Evolutionary conservation across 2,888 invertebrate genomes (phyloP), one percentile per base, ranked within the genome.

Genomic region (Scaptomyza tumidula): DNA sequence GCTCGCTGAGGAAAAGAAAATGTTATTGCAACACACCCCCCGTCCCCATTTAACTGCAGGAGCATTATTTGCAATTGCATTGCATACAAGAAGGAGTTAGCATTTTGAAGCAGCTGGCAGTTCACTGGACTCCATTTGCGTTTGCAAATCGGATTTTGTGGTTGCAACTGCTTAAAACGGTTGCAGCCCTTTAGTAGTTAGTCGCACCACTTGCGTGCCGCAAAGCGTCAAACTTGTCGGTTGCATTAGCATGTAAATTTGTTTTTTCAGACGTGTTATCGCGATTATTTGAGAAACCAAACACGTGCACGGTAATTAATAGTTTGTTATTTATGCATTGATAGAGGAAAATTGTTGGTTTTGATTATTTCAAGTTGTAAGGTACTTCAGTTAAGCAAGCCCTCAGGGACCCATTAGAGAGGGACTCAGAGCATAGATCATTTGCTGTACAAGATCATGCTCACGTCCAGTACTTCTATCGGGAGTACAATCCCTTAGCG

Each of bases 371-470:
- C 4, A 24, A 24, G 24, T 24, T 2, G 24, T 6, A 6, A 14
- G 14, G 9, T 27, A 6, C 16, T 29, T 4, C 7, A 52, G 11
- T 14, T 16, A 9, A 0, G 19, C 1, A 0, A n/a, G 13, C 1
- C 13, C 24, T 3, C 3, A 1, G 3, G 9, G 6, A 2, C n/a
- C 1, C 53, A 67, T 41, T 3, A 78, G 19, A 0, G 75, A 75
- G 0, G 75, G 63, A n/a, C 75, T 78, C 13, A 75, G 9, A 0
- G 53, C 70, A n/a, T 58, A 60, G 11, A 75, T 68, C 62, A 75
- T 78, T 27, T 63, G 59, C 3, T 74, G 50, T 11, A 74, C 75
- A 1, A 78, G 16, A 14, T 9, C 16, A 0, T 54, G 59, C 0
- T 67, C 66, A 0, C 52, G 39, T 0, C 16, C 27, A 0, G 13